These are phyloP conservation scores for Sminthurides aquaticus DNA, from an alignment of 2,888 invertebrate genomes.

Conservation along the genomic window DNA sequence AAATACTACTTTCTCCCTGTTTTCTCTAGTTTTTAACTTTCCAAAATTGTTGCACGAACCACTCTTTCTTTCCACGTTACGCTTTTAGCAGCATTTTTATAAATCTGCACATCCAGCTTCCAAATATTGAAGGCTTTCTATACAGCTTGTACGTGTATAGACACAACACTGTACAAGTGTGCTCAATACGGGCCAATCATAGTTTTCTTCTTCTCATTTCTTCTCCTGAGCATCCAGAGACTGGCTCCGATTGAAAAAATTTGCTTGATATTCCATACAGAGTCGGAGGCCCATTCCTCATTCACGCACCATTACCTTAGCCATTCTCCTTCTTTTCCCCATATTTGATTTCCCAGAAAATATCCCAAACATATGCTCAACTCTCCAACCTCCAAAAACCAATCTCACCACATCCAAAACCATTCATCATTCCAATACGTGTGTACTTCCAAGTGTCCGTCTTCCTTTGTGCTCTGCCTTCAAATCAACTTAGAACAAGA, in stretches of 20 bases:
- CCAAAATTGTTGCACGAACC: not conserved
- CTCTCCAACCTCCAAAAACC: not conserved
- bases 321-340: conserved; percentile 7
- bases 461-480: not conserved
- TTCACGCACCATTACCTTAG: conserved; percentile 19
- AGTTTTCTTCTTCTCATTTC: too few relatives aligned
- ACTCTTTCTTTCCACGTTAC: too few relatives aligned
- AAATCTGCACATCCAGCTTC: too few relatives aligned
- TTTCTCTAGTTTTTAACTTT: not conserved
- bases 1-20: not conserved
- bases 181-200: too few relatives aligned
- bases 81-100: too few relatives aligned
- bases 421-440: not conserved
- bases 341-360: conserved; percentile 8
- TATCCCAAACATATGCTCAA: conserved; percentile 1
- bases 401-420: not conserved
- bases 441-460: not conserved
- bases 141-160: too few relatives aligned
- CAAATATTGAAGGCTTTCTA: too few relatives aligned
- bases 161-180: too few relatives aligned
- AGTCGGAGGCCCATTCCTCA: conserved; percentile 10
- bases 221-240: too few relatives aligned
- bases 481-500: not conserved
- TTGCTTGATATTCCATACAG: conserved; percentile 14
- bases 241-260: not conserved